phyloP scores from a whole-genome alignment of 1,140 invertebrate species.

The Bombus pascuorum region DNA sequence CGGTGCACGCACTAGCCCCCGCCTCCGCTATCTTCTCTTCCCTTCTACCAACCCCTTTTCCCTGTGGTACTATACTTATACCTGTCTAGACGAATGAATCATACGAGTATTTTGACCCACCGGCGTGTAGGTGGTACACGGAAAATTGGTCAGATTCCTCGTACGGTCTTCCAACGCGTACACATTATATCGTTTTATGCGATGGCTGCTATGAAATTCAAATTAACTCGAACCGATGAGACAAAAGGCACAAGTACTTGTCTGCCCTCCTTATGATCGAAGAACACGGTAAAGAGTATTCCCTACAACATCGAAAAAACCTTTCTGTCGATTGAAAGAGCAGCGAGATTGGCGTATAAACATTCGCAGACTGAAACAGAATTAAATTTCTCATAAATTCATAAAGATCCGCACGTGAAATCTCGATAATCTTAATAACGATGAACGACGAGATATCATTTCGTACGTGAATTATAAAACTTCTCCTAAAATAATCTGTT shows the following conservation, averaged over 20 bases:
- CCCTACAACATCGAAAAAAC: accelerated
- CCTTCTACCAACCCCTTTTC: conserved; percentile 2
- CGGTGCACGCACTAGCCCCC: conserved; percentile 51
- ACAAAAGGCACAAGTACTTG: background rate
- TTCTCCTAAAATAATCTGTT: background rate
- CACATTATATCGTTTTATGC: background rate
- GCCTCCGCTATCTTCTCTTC: conserved; percentile 4
- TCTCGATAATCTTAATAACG: too few species aligned
- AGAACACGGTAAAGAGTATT: too few species aligned
- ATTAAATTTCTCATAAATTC: too few species aligned
- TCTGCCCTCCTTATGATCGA: background rate
- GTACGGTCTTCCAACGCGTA: conserved; percentile 42
- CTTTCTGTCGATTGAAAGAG: background rate
- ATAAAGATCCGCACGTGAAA: too few species aligned
- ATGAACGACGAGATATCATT: too few species aligned
- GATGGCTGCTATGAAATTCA: background rate
- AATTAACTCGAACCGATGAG: background rate
- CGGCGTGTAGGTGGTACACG: conserved; percentile 60
- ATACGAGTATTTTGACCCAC: conserved; percentile 68
- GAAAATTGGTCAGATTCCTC: conserved; percentile 67
- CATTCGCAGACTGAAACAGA: too few species aligned
- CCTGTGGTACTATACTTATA: conserved; percentile 66
- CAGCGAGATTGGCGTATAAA: too few species aligned
- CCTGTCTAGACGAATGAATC: conserved; percentile 69
- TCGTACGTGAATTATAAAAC: background rate